These are phyloP conservation scores for Salvelinus sp. DNA, from an alignment of 2,113 vertebrate species.

Conservation along the genomic window DNA sequence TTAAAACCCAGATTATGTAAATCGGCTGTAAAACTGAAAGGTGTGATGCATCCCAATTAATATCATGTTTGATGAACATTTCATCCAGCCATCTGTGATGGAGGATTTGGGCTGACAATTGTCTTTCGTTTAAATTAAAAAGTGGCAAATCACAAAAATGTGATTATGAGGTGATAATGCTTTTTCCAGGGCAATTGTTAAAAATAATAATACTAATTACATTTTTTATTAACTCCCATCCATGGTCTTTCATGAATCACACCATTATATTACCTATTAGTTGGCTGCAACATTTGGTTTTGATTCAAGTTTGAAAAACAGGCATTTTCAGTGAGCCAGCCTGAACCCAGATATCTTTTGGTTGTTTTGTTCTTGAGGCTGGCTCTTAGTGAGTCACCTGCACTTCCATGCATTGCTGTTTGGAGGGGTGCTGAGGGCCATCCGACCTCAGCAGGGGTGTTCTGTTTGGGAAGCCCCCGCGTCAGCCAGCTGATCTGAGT, in stretches of 20 bases:
- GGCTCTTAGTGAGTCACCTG: slow-evolving; percentile 28
- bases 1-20: slow-evolving; percentile 16
- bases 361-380: background rate
- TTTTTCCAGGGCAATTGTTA: too few relatives aligned
- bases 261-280: background rate
- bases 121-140: too few relatives aligned
- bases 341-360: background rate
- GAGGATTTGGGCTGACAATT: too few relatives aligned
- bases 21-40: slow-evolving; percentile 20
- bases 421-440: too few relatives aligned
- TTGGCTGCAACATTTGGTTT: background rate
- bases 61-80: background rate
- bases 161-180: too few relatives aligned
- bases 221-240: too few relatives aligned
- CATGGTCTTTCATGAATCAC: too few relatives aligned
- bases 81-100: too few relatives aligned
- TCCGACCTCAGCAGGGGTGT: slow-evolving; percentile 11
- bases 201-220: too few relatives aligned
- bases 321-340: background rate
- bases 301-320: background rate
- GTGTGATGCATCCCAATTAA: slow-evolving; percentile 24
- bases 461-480: slow-evolving; percentile 54
- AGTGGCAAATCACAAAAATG: too few relatives aligned
- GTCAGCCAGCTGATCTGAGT: slow-evolving; percentile 32
- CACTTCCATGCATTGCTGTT: slow-evolving; percentile 5